Base-by-base conservation (phyloP, 2,888 invertebrate species). In the Amorpha juglandis region DNA sequence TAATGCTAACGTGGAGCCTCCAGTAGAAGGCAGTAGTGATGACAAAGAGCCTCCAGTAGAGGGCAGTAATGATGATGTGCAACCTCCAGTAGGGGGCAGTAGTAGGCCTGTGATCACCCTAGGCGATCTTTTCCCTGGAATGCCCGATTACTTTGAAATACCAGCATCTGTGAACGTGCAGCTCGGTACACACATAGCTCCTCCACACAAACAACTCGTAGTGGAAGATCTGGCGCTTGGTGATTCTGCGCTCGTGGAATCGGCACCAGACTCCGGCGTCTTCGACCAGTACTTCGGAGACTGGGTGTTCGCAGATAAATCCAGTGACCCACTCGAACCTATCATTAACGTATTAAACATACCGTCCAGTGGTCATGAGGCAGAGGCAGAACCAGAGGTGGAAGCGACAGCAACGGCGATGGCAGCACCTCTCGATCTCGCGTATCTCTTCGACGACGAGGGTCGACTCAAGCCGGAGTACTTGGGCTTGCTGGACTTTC, bases 221-320 rank as follows among this genome's bases (percentile, higher is more conserved):
- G 48, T 48, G 16, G 48, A 48, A 48, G 48, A 48, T 8, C 16
- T 48, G 6, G 48, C 48, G 16, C 48, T n/a, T 6, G 48, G 48
- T 16, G 48, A 48, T 16, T 7, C 48, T 0, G 48, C 48, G 16
- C 0, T 48, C 1, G 48, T 48, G 1, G 16, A 16, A 6, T 48
- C 48, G 16, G n/a, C 48, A 7, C 7, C n/a, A 8, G 16, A 16
- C 16, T n/a, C 16, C 1, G 16, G 48, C 7, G 16, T 48, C 16
- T 48, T 48, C 48, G 48, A 48, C 8, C n/a, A 48, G 48, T 48
- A 48, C n/a, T 48, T 48, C 48, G 48, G 48, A n/a, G 48, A 48
- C 48, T 48, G 48, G 48, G 48, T 48, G n/a, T 48, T 48, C 16
- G n/a, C 48, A n/a, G 48, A 48, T 6, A 7, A 48, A 4, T n/a